Evolutionary conservation across 92 coral and sea anemone genomes (phyloP), one percentile per base, ranked within the genome.

Genomic region (Montipora capitata): DNA sequence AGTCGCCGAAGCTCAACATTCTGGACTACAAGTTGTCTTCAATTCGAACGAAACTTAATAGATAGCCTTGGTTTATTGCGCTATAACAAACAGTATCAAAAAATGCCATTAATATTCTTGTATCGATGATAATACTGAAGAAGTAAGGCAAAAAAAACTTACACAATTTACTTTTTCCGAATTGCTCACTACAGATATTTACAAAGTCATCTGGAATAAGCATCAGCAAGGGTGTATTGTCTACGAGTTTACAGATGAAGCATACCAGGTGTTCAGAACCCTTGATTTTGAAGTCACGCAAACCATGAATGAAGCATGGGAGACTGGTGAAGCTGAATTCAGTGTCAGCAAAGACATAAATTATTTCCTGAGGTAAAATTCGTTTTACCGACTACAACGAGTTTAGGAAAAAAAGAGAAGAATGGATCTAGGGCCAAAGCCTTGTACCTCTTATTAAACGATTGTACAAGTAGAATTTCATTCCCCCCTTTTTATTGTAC

Each of bases 301-400:
- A 70, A 82, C 87, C 87, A 83, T 83, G 87, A 72, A 83, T 72
- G 71, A 83, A 27, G 87, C 87, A 72, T 83, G 87, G 87, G 87
- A 83, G 40, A 9, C 54, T 72, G 87, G 87, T 6, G 87, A 83
- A 83, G 87, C 87, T 72, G 80, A 83, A 42, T 83, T 83, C 51
- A 83, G 81, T 83, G 73, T 83, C 16, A 83, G 88, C 80, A 83
- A 83, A 51, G 71, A 83, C 44, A 83, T 83, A 40, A 72, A 73
- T 40, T 83, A 83, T 44, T 83, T 83, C 40, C 44, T 73, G 18
- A 83, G 81, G 88, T 83, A 83, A 72, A 83, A 41, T 81, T 65
- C 43, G 68, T 58, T 80, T 80, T 38, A 51, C 66, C 73, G 71
- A 65, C 85, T 65, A 80, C 56, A 63, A 44, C 63, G 61, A 67